Conservation (phyloP, 2,797 vertebrate genomes). For the Okamejei kenojei region DNA sequence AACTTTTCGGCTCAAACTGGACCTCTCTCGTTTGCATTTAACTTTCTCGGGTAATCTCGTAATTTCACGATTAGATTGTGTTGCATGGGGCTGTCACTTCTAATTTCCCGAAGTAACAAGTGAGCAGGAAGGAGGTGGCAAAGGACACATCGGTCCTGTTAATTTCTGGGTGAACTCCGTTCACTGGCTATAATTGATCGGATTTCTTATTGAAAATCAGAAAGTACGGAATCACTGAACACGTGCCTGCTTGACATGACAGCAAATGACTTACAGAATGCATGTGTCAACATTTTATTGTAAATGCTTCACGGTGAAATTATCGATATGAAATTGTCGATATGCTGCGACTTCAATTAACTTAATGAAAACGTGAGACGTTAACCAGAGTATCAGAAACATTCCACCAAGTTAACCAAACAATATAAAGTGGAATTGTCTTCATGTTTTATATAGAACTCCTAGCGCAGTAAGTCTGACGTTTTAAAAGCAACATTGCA, state of each 20-base stretch:
- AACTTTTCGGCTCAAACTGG: neutral
- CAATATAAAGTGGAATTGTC: neutral
- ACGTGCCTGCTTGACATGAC: neutral
- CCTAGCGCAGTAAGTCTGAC: neutral
- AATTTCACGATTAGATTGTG: neutral
- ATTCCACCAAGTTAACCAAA: neutral
- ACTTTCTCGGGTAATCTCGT: neutral
- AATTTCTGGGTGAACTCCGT: neutral
- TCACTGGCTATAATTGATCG: neutral
- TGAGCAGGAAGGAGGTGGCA: neutral
- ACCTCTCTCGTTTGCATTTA: neutral
- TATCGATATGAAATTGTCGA: neutral
- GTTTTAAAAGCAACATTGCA: neutral
- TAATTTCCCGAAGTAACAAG: neutral
- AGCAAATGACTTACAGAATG: neutral
- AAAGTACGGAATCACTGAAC: neutral
- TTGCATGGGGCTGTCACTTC: neutral
- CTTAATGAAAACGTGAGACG: neutral
- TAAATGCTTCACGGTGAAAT: neutral
- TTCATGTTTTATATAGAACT: neutral
- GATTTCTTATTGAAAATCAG: conserved; percentile 1
- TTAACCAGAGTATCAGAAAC: neutral
- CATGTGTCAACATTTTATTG: neutral
- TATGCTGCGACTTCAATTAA: neutral
- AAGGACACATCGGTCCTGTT: neutral